Evolutionary conservation across 2,888 invertebrate genomes (phyloP).

Genomic region (Cephus nigrinus): DNA sequence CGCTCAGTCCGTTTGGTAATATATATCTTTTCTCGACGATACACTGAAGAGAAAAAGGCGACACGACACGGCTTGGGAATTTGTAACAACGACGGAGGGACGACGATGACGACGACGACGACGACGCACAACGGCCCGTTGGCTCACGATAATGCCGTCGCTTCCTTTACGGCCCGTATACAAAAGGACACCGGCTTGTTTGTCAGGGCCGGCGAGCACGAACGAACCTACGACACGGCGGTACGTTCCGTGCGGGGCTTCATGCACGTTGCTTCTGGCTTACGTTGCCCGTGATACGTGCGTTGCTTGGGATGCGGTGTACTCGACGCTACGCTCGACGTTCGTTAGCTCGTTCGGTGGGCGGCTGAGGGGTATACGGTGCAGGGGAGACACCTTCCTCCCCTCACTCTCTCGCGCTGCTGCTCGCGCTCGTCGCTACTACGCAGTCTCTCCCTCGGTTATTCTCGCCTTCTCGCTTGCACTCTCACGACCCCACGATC

Average conservation of each 20-base stretch:
- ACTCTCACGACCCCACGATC: not conserved
- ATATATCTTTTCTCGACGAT: not conserved
- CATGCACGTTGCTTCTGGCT: slow-evolving; percentile 28
- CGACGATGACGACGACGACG: not conserved
- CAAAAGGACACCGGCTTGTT: not conserved
- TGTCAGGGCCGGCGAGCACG: not conserved
- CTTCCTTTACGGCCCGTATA: not conserved
- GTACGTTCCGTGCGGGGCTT: slow-evolving; percentile 21
- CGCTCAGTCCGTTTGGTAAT: not conserved
- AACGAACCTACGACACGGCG: not conserved
- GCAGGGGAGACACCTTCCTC: slow-evolving; percentile 30
- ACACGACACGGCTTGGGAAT: not conserved
- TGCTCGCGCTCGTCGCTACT: slow-evolving; percentile 5
- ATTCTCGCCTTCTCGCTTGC: slow-evolving; percentile 28
- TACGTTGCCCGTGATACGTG: slow-evolving; percentile 28
- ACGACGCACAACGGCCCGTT: not conserved
- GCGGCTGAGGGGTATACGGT: slow-evolving; percentile 34
- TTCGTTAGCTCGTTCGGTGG: slow-evolving; percentile 60
- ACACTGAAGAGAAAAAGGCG: not conserved
- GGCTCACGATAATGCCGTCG: not conserved
- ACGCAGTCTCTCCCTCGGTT: slow-evolving; percentile 12
- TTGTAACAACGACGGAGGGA: not conserved
- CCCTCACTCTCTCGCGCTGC: slow-evolving; percentile 28
- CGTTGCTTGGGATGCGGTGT: slow-evolving; percentile 52
- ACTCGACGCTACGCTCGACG: slow-evolving; percentile 65